Percentiles rank a stretch among this genome's conserved stretches.
These are phyloP conservation scores for Sinocyclocheilus maitianheensis DNA, from an alignment of 2,113 vertebrate genomes.

Conservation along the genomic window DNA sequence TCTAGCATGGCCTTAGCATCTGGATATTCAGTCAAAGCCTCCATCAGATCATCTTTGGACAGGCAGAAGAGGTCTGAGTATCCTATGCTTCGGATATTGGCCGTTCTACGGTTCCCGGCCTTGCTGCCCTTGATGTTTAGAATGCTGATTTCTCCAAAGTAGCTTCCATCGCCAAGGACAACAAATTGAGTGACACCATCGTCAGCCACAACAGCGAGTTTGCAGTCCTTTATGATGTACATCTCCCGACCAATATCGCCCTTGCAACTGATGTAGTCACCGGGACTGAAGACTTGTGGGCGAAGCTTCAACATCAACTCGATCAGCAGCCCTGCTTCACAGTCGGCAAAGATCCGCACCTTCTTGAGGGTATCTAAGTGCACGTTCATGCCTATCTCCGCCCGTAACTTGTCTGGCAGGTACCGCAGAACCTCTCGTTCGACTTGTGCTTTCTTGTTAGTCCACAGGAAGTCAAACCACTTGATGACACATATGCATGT, in stretches of 20 bases:
- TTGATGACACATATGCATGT: conserved; percentile 96
- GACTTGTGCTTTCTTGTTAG: conserved; percentile 92
- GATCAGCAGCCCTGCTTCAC: conserved; percentile 92
- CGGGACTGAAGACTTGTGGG: conserved; percentile 93
- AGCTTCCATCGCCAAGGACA: conserved; percentile 93
- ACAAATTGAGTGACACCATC: conserved; percentile 94
- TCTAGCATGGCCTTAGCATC: conserved; percentile 94
- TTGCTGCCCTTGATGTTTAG: conserved; percentile 98
- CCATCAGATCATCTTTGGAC: conserved; percentile 97
- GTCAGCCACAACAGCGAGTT: conserved; percentile 94
- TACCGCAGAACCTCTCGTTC: conserved; percentile 92
- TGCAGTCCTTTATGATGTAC: conserved; percentile 99
- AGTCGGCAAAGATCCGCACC: conserved; percentile 95
- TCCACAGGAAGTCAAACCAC: conserved; percentile 98
- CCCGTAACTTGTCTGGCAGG: conserved; percentile 94
- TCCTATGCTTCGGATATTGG: conserved; percentile 95
- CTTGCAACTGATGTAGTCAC: conserved; percentile 96
- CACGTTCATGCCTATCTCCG: conserved; percentile 95
- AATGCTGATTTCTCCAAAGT: conserved; percentile 97
- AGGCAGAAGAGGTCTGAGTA: conserved; percentile 96
- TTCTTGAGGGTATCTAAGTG: conserved; percentile 95
- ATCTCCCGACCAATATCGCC: conserved; percentile 98
- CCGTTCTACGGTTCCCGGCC: conserved; percentile 94
- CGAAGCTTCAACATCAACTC: conserved; percentile 92
- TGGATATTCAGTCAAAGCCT: conserved; percentile 91